Evolutionary conservation across 2,113 vertebrate genomes (phyloP).

Genomic region (Poecile atricapillus): DNA sequence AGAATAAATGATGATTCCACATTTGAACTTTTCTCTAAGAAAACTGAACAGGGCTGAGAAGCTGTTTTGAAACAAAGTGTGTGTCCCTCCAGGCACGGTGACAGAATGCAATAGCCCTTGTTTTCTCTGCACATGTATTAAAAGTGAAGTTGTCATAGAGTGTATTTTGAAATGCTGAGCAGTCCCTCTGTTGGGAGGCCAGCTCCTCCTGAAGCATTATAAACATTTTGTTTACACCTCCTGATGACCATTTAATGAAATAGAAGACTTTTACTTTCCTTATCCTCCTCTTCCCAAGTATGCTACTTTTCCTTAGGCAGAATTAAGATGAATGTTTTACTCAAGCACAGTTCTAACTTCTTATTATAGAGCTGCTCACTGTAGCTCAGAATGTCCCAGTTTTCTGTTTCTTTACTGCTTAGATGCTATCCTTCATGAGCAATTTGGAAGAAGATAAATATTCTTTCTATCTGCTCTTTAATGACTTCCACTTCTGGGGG

Average conservation of each 20-base stretch:
- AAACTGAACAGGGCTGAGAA: not conserved
- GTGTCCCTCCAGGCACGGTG: not conserved
- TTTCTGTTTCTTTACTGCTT: not conserved
- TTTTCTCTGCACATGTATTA: not conserved
- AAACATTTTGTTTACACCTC: constrained; percentile 10
- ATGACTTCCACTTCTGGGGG: not conserved
- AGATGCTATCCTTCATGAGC: not conserved
- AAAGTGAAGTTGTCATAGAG: not conserved
- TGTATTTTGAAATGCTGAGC: not conserved
- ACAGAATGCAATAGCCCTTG: not conserved
- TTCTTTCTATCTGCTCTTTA: not conserved
- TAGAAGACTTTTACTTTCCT: not conserved
- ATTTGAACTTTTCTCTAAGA: not conserved
- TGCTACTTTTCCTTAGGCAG: not conserved
- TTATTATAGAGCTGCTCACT: not conserved
- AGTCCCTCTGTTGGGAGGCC: not conserved
- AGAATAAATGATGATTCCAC: not conserved
- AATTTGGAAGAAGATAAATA: not conserved
- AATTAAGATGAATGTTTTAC: not conserved
- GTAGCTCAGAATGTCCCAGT: not conserved
- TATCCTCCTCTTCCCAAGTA: not conserved
- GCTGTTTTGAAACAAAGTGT: not conserved
- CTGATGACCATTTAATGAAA: constrained; percentile 33
- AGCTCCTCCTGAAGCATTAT: not conserved
- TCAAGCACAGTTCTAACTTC: not conserved